Evolutionary conservation across 1,140 invertebrate species (phyloP).

Genomic region (Tetramorium parvispinum): DNA sequence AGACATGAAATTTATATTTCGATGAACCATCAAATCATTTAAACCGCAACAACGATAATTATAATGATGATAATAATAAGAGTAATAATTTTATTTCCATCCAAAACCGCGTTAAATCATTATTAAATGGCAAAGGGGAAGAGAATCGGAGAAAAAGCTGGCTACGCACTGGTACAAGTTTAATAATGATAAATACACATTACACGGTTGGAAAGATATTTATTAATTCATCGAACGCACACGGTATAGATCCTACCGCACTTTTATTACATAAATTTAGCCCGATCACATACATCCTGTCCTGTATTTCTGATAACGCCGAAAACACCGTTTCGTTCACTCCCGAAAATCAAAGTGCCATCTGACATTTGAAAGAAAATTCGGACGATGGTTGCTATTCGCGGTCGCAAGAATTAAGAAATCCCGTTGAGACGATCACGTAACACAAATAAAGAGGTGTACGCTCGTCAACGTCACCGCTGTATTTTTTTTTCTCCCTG

Average conservation of each 20-base stretch:
- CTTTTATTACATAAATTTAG: slow-evolving; percentile 10
- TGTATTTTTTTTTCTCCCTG: slow-evolving; percentile 8
- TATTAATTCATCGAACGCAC: slow-evolving; percentile 69
- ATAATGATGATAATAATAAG: slow-evolving; percentile 50
- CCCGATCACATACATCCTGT: neutral
- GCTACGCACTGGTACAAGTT: slow-evolving; percentile 20
- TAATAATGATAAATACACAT: slow-evolving; percentile 64
- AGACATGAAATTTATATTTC: slow-evolving; percentile 46
- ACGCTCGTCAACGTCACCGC: slow-evolving; percentile 46
- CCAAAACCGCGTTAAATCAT: slow-evolving; percentile 67
- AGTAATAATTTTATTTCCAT: slow-evolving; percentile 68
- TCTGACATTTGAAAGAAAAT: neutral
- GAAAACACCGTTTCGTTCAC: neutral
- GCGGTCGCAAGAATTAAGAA: slow-evolving; percentile 42
- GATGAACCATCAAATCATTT: slow-evolving; percentile 8
- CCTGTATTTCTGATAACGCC: neutral
- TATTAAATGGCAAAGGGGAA: slow-evolving; percentile 60
- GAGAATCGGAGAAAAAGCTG: slow-evolving; percentile 8
- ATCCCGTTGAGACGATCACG: slow-evolving; percentile 33
- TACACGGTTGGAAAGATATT: slow-evolving; percentile 63
- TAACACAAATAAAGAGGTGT: slow-evolving; percentile 42
- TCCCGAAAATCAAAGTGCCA: neutral
- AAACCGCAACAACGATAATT: slow-evolving; percentile 45
- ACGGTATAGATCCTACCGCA: slow-evolving; percentile 2
- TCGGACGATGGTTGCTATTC: neutral